These are phyloP conservation scores for Gobiocypris rarus DNA, from an alignment of 2,113 vertebrate species.

Conservation along the genomic window DNA sequence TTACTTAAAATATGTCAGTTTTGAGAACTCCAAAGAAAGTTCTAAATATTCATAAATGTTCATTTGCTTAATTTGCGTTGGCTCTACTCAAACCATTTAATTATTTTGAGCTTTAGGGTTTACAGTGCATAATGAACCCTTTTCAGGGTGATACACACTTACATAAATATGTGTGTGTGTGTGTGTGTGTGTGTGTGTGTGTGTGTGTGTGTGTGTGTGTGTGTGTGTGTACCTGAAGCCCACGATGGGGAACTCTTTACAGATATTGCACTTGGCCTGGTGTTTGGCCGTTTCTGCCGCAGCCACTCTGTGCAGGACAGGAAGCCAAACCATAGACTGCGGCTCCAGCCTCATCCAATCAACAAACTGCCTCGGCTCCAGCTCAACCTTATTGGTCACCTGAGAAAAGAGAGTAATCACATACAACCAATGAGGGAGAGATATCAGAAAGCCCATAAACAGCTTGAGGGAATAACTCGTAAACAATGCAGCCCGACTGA, in stretches of 20 bases:
- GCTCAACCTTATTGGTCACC: slow-evolving; percentile 93
- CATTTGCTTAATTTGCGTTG: no score
- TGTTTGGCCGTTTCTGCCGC: slow-evolving; percentile 97
- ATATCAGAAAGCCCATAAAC: not conserved
- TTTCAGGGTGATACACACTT: not conserved
- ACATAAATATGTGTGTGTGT: not conserved
- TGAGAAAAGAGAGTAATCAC: slow-evolving; percentile 61
- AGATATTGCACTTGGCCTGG: slow-evolving; percentile 99
- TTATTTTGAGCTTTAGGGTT: no score
- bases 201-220: slow-evolving; percentile 43
- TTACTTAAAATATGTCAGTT: no score
- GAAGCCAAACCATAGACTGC: slow-evolving; percentile 98
- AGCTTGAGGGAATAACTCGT: not conserved
- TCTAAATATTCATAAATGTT: no score
- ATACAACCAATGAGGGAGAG: not conserved
- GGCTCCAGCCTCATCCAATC: slow-evolving; percentile 98
- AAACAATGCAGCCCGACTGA: not conserved
- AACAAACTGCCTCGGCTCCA: slow-evolving; percentile 90
- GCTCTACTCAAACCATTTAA: no score
- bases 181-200: slow-evolving; percentile 38
- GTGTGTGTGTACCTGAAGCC: slow-evolving; percentile 86
- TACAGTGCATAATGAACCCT: not conserved
- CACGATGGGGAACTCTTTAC: slow-evolving; percentile 97
- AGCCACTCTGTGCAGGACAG: slow-evolving; percentile 93
- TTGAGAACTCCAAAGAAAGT: no score